phyloP scores from a whole-genome alignment of 1,140 invertebrate genomes.

The Charaxes varanes region DNA sequence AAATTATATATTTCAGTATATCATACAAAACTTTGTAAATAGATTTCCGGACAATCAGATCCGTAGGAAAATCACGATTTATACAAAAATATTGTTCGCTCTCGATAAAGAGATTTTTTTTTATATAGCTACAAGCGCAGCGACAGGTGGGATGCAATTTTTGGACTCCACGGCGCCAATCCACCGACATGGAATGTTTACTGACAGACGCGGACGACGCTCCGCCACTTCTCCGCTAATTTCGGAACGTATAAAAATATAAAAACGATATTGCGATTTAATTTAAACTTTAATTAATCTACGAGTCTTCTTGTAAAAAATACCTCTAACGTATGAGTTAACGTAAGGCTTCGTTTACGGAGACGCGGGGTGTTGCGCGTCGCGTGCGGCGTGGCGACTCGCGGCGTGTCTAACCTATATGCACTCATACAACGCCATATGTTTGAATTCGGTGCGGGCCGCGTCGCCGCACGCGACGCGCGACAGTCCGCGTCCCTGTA shows the following conservation, averaged over 20 bases:
- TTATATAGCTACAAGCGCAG: constrained; percentile 29
- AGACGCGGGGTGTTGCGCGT: no score
- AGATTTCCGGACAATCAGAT: constrained; percentile 42
- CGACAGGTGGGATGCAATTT: constrained; percentile 60
- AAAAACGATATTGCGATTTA: constrained; percentile 14
- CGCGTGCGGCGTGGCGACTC: no score
- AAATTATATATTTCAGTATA: constrained; percentile 65
- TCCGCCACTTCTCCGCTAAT: neutral
- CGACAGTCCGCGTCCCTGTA: no score
- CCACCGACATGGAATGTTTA: constrained; percentile 61
- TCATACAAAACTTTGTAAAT: constrained; percentile 69
- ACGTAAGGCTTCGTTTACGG: no score
- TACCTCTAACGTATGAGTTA: constrained; percentile 4
- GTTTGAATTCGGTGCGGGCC: no score
- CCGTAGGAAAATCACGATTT: constrained; percentile 48
- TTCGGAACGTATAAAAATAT: constrained; percentile 8
- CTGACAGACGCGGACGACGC: constrained; percentile 24
- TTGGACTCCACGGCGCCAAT: constrained; percentile 57
- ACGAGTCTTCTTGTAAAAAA: constrained; percentile 32
- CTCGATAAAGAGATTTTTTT: constrained; percentile 34
- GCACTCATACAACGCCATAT: no score
- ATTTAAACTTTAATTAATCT: constrained; percentile 24
- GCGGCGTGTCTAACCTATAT: no score
- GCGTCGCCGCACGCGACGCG: no score
- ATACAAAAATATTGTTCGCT: constrained; percentile 65